Evolutionary conservation across 2,113 vertebrate genomes (phyloP).

Genomic region (Rana temporaria): DNA sequence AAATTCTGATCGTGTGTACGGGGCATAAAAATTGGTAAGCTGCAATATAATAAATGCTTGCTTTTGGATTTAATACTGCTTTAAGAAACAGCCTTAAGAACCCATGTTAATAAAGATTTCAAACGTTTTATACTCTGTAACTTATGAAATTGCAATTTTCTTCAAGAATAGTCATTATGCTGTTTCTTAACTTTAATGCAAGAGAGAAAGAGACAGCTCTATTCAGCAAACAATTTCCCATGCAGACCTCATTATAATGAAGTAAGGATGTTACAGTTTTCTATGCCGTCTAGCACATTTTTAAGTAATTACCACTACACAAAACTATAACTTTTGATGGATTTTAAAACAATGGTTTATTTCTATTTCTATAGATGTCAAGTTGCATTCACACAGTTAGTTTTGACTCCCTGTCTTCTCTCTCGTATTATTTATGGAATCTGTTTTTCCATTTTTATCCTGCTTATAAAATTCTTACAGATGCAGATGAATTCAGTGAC

Average conservation of each 20-base stretch:
- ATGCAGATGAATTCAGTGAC: neutral
- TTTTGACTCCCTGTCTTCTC: neutral
- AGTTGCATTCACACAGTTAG: neutral
- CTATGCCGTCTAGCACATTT: constrained; percentile 3
- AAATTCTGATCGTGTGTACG: no score
- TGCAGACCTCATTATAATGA: constrained; percentile 23
- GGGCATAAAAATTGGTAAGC: no score
- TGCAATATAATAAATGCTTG: no score
- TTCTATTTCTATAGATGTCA: neutral
- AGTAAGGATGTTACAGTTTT: neutral
- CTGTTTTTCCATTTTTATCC: neutral
- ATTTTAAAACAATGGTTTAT: neutral
- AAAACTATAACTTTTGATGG: neutral
- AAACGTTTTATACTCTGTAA: neutral
- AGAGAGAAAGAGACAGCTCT: neutral
- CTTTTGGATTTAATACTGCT: no score
- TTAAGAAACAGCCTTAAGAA: neutral
- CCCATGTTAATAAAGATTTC: neutral
- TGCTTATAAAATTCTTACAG: neutral
- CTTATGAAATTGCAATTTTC: neutral
- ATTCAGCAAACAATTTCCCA: constrained; percentile 8
- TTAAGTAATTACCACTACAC: constrained; percentile 14
- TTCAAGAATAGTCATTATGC: constrained; percentile 3
- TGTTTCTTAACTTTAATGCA: constrained; percentile 11
- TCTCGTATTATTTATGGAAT: no score